These are phyloP conservation scores for Perodicticus potto DNA, from an alignment of 2,797 vertebrate species.

Conservation along the genomic window DNA sequence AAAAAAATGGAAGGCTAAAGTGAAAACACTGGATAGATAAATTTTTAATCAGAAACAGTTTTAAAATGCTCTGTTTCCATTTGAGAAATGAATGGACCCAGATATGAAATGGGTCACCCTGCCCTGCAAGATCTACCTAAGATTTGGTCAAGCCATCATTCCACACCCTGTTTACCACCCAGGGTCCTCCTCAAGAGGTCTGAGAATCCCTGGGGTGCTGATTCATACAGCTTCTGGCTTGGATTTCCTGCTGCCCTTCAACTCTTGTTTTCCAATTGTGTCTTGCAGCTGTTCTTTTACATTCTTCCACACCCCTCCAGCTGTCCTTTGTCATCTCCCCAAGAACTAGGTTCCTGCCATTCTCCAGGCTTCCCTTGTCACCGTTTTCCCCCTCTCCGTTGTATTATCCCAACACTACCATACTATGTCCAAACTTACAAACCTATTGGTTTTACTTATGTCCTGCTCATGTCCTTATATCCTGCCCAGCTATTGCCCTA, in stretches of 20 bases:
- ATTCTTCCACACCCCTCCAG: neutral
- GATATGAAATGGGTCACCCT: neutral
- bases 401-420: neutral
- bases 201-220: neutral
- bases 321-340: neutral
- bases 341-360: neutral
- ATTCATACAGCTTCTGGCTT: neutral
- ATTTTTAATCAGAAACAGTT: slow-evolving; percentile 18
- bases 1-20: neutral
- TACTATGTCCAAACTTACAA: neutral
- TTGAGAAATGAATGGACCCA: slow-evolving; percentile 26
- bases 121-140: neutral
- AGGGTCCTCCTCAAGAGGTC: neutral
- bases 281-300: neutral
- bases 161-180: neutral
- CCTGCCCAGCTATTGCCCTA: neutral
- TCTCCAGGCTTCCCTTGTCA: neutral
- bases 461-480: neutral
- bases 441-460: neutral
- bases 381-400: neutral
- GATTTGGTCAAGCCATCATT: neutral
- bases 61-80: neutral
- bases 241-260: neutral
- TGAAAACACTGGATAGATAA: neutral
- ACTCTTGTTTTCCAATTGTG: neutral